Conservation (phyloP, 1,140 invertebrate genomes). For the Bombus ignitus region DNA sequence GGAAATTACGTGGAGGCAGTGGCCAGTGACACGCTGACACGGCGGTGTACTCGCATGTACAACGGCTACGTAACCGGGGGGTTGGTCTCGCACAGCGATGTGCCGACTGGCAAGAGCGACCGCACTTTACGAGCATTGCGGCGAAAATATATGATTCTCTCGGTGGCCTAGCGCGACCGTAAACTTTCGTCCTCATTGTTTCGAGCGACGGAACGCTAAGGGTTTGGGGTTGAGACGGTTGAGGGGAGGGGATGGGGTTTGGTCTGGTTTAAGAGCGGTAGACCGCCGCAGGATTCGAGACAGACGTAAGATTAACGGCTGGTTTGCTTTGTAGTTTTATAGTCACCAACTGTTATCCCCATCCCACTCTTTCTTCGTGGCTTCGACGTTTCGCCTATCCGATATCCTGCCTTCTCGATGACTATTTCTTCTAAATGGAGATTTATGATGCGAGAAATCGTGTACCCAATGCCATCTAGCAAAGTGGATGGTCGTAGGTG, state of each 20-base stretch:
- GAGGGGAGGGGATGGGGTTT: neutral
- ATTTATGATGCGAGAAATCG: conserved; percentile 9
- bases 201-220: conserved; percentile 70
- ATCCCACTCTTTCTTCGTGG: neutral
- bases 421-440: neutral
- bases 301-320: conserved; percentile 75
- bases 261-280: conserved; percentile 68
- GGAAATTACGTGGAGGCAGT: conserved; percentile 19
- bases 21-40: conserved; percentile 56
- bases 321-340: conserved; percentile 73
- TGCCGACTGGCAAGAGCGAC: conserved; percentile 68
- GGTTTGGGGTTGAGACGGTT: conserved; percentile 1
- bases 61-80: conserved; percentile 13
- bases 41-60: conserved; percentile 45
- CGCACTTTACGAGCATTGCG: conserved; percentile 75
- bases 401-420: neutral
- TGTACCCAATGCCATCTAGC: too few species aligned
- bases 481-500: neutral
- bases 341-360: neutral
- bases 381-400: conserved; percentile 14
- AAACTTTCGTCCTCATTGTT: conserved; percentile 79
- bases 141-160: conserved; percentile 78
- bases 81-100: conserved; percentile 30
- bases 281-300: conserved; percentile 69
- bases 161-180: conserved; percentile 71